Conservation (phyloP, 2,888 invertebrate species). For the Tanaodytes sp. region DNA sequence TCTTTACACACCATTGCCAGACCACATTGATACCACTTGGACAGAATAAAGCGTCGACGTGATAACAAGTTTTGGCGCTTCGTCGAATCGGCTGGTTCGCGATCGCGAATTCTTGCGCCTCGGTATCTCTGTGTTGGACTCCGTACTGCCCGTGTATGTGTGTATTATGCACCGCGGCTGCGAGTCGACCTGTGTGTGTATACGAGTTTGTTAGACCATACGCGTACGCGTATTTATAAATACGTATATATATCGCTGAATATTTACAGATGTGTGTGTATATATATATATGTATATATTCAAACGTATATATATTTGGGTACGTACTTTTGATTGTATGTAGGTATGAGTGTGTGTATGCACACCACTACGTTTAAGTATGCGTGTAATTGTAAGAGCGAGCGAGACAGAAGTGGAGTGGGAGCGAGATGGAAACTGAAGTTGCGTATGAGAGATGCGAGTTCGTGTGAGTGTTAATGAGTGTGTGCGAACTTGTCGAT, state of each 20-base stretch:
- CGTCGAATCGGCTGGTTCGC: slow-evolving; percentile 52
- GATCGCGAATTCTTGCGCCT: slow-evolving; percentile 37
- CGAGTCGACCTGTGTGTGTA: neutral
- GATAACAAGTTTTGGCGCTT: slow-evolving; percentile 64
- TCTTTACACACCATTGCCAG: slow-evolving; percentile 97
- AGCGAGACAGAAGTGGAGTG: slow-evolving; percentile 8
- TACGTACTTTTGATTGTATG: neutral
- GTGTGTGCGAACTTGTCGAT: slow-evolving; percentile 33
- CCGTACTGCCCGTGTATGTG: slow-evolving; percentile 5
- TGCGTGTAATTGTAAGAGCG: slow-evolving; percentile 3
- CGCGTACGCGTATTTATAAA: neutral
- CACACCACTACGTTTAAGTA: neutral
- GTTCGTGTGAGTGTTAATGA: slow-evolving; percentile 5
- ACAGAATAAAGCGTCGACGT: slow-evolving; percentile 69
- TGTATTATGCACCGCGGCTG: neutral
- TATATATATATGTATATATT: neutral
- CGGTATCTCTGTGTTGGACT: slow-evolving; percentile 16
- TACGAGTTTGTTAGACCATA: slow-evolving; percentile 5
- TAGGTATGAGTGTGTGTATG: neutral
- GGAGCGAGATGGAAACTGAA: no score
- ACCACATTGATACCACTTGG: slow-evolving; percentile 76
- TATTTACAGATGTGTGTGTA: neutral
- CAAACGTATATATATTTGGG: neutral
- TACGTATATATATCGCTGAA: neutral
- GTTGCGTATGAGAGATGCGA: slow-evolving; percentile 11